A percentile compares a stretch with the other conserved stretches of the same genome.
phyloP scores from a whole-genome alignment of 1,140 invertebrate genomes.

The Papilio xuthus region DNA sequence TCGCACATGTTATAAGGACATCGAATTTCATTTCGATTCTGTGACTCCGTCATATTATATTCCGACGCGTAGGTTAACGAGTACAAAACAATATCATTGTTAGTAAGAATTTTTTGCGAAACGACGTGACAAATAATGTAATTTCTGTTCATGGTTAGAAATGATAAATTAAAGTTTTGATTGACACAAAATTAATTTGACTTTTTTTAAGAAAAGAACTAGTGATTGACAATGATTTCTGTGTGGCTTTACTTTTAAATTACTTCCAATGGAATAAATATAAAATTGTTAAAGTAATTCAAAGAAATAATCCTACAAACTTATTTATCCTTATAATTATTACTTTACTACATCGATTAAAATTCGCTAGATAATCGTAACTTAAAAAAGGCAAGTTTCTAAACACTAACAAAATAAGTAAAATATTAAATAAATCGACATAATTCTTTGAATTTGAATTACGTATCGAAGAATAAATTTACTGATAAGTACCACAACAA shows the following conservation, averaged over 20 bases:
- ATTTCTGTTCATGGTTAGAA: background rate
- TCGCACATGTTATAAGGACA: slow-evolving; percentile 39
- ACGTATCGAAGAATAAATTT: background rate
- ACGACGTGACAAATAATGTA: slow-evolving; percentile 33
- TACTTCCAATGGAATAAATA: too few species aligned
- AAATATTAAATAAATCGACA: background rate
- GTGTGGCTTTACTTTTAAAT: too few species aligned
- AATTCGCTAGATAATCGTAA: background rate
- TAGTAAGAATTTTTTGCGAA: background rate
- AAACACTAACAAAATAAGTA: background rate
- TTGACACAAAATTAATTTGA: background rate
- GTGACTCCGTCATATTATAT: slow-evolving; percentile 19
- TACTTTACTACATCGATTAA: too few species aligned
- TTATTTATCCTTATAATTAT: too few species aligned
- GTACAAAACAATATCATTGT: slow-evolving; percentile 22
- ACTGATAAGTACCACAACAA: slow-evolving; percentile 10
- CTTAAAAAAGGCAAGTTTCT: background rate
- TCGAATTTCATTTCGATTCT: slow-evolving; percentile 17
- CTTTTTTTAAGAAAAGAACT: background rate
- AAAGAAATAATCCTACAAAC: too few species aligned
- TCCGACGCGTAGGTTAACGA: slow-evolving; percentile 17
- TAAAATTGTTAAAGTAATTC: too few species aligned
- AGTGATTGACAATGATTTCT: too few species aligned
- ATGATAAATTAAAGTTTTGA: background rate
- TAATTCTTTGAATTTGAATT: background rate